Evolutionary conservation across 2,888 invertebrate genomes (phyloP), one percentile per base, ranked within the genome.

Genomic region (Megamerina dolium): DNA sequence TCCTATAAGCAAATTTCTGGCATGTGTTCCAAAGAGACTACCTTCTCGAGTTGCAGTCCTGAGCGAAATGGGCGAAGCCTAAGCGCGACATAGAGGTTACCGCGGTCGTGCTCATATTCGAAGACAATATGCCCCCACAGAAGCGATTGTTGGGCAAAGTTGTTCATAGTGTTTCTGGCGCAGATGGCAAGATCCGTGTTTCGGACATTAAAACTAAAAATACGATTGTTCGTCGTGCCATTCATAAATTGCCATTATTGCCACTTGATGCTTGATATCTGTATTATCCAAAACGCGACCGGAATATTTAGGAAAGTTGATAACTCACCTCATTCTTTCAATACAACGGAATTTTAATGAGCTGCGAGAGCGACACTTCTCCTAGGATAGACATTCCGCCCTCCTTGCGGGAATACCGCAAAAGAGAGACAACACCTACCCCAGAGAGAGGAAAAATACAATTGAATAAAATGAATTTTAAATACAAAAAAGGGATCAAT

Each of bases 121-220:
- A 41, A 8, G 43, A 47, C 16, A 41, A 41, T 32, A 23, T 43
- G 23, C 37, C 42, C 5, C 29, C 32, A 13, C 16, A 29, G 17
- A 21, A 13, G 9, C 37, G 40, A 26, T 12, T 37, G 16, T 16
- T 26, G n/a, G 45, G 39, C 16, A 20, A 32, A 20, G 14, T 46
- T 17, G 33, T 32, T 13, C 32, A 18, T 20, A 27, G 17, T 14
- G n/a, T 40, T 32, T 13, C 12, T 17, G 43, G 32, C 5, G 4
- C 14, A n/a, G 45, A 41, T 29, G 41, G 21, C 10, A 21, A 27
- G 3, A 29, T 37, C 18, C 10, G 37, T 20, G 37, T 43, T 10
- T 26, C 27, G 10, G 41, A 45, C 12, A 3, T 41, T 3, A 23
- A 37, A 26, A 45, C 45, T 8, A 16, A 20, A 10, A 43, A 37